These are phyloP conservation scores for Emydura subglobosa DNA, from an alignment of 2,113 vertebrate species.

Conservation along the genomic window DNA sequence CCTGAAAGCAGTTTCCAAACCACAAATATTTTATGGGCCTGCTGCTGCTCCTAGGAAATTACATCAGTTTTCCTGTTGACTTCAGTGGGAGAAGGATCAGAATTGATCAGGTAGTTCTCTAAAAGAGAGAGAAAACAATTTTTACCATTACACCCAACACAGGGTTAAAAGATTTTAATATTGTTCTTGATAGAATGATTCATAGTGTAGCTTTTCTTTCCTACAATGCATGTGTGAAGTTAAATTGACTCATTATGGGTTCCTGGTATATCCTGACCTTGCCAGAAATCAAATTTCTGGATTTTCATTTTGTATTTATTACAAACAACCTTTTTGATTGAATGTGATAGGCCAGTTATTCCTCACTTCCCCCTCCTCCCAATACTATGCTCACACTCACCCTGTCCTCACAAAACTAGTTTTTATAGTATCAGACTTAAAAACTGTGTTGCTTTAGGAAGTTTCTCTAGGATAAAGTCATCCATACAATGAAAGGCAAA, in stretches of 20 bases:
- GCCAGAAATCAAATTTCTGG: background rate
- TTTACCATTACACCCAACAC: background rate
- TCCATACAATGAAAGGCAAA: slow-evolving; percentile 38
- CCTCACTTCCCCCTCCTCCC: background rate
- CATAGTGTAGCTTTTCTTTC: background rate
- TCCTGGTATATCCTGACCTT: background rate
- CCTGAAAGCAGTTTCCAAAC: slow-evolving; percentile 29
- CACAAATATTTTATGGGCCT: background rate
- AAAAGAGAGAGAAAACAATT: slow-evolving; percentile 1
- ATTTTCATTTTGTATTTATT: slow-evolving; percentile 38
- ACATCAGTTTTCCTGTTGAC: background rate
- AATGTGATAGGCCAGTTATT: background rate
- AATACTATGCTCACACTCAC: background rate
- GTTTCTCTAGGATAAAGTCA: slow-evolving; percentile 41
- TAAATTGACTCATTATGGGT: background rate
- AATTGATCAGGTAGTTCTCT: background rate
- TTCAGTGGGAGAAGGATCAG: background rate
- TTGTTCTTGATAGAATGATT: background rate
- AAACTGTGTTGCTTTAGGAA: slow-evolving; percentile 47
- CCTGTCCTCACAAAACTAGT: background rate
- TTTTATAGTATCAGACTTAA: slow-evolving; percentile 37
- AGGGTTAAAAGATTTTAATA: background rate
- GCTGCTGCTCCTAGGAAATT: slow-evolving; percentile 6
- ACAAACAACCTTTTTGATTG: background rate
- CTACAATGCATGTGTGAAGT: background rate